Base-by-base conservation (phyloP, 1,140 invertebrate genomes). In the Eriocheir sinensis region DNA sequence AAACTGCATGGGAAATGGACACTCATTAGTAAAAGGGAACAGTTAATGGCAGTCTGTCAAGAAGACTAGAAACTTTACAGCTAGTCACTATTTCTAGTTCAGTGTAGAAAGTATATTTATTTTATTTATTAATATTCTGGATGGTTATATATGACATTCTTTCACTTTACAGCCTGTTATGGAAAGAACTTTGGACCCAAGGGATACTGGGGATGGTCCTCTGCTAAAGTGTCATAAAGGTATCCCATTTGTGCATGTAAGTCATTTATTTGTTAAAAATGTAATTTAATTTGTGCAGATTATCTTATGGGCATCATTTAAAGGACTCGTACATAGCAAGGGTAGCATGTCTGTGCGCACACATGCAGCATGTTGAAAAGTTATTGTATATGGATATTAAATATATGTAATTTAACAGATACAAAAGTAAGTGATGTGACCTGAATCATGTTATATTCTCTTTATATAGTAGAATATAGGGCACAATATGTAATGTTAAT, bases 181-280 rank as follows among this genome's bases (percentile, higher is more conserved):
- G 98, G 98, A 96, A 99, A 98, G 97, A 98, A 98, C 97, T 99
- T 99, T 97, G 98, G 98, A 96, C 98, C 98, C 95, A 99, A 99
- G 97, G 98, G 98, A 97, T 99, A 99, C 97, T 98, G 98, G 96
- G 94, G 95, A 32, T 95, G 95, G 95, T 95, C 95, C 36, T 93
- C 95, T n/a, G 95, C 95, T n/a, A 95, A 95, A 48, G 95, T 95
- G 38, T 95, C 95, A n/a, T 95, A 95, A 94, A 30, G n/a, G 38
- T 15, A 60, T 21, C 15, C 38, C 15, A 36, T 21, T 72, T 72
- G n/a, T 21, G 3, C 60, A n/a, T 72, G 21, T n/a, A 72, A 72
- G 27, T 72, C 21, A 3, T 53, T 53, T 53, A 72, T 4, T 4
- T n/a, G 27, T 60, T 21, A 60, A 21, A 27, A 15, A 21, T 2